Percentiles rank a stretch among this genome's conserved stretches.
Conservation (phyloP, 2,888 invertebrate species). For the Hypolimnas misippus region DNA sequence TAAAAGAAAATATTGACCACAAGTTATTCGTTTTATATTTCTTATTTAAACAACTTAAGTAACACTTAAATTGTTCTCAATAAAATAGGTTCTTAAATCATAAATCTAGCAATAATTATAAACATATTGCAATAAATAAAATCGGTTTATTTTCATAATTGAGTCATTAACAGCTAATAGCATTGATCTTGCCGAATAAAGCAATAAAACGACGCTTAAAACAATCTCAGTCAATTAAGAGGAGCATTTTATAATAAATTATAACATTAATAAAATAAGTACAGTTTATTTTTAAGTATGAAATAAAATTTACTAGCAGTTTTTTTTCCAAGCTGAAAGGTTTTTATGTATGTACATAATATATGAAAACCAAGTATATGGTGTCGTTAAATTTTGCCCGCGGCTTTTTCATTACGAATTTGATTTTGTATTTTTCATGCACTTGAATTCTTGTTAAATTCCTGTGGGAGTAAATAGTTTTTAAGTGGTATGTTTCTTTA, state of each 20-base stretch:
- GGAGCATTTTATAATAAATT: conserved; percentile 21
- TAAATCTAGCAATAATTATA: background rate
- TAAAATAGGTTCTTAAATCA: background rate
- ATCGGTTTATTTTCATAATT: background rate
- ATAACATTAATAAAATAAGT: conserved; percentile 24
- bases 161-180: conserved; percentile 26
- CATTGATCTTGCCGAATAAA: conserved; percentile 24
- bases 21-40: too few species aligned
- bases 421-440: too few species aligned
- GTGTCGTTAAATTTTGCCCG: too few species aligned
- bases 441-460: too few species aligned
- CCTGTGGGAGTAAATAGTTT: too few species aligned
- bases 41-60: too few species aligned
- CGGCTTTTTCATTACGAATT: too few species aligned
- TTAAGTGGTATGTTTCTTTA: too few species aligned
- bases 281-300: conserved; percentile 15
- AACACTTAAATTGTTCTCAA: too few species aligned
- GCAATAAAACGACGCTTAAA: conserved; percentile 34
- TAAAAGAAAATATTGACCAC: background rate
- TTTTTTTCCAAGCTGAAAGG: background rate
- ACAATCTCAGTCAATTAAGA: conserved; percentile 30
- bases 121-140: background rate
- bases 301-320: conserved; percentile 2
- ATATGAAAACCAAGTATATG: too few species aligned
- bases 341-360: too few species aligned